These are phyloP conservation scores for Equus quagga DNA, from an alignment of 2,113 vertebrate genomes.

Conservation along the genomic window DNA sequence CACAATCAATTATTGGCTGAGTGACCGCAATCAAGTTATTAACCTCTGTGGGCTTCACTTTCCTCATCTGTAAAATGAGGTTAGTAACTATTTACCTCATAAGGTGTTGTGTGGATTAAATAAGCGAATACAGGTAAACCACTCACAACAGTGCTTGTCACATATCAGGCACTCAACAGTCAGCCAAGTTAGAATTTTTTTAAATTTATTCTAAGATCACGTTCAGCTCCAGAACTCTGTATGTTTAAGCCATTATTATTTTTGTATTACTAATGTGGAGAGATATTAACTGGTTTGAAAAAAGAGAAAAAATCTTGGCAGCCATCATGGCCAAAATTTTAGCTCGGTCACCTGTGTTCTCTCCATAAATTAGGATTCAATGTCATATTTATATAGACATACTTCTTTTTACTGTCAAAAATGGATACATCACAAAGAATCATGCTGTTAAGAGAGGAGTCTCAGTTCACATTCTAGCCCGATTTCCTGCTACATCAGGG, in stretches of 20 bases:
- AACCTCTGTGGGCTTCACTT: not conserved
- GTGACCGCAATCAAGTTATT: not conserved
- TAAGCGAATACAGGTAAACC: not conserved
- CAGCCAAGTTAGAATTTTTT: not conserved
- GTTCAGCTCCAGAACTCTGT: not conserved
- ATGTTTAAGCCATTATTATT: not conserved
- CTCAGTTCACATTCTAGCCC: not conserved
- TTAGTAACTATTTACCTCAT: not conserved
- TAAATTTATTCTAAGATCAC: not conserved
- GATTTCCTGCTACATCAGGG: not conserved
- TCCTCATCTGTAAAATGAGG: not conserved
- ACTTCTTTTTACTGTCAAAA: slow-evolving; percentile 44
- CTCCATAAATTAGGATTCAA: not conserved
- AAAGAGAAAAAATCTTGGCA: not conserved
- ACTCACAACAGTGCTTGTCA: not conserved
- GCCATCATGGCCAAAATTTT: not conserved
- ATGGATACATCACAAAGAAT: not conserved
- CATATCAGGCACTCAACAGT: not conserved
- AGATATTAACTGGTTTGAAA: not conserved
- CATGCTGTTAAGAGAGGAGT: not conserved
- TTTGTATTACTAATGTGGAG: not conserved
- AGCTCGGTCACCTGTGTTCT: not conserved
- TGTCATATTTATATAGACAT: not conserved
- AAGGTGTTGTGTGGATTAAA: not conserved
- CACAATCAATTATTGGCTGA: not conserved